These are phyloP conservation scores for Acropora tenuis DNA, from an alignment of 64 coral and sea anemone species.

Conservation along the genomic window DNA sequence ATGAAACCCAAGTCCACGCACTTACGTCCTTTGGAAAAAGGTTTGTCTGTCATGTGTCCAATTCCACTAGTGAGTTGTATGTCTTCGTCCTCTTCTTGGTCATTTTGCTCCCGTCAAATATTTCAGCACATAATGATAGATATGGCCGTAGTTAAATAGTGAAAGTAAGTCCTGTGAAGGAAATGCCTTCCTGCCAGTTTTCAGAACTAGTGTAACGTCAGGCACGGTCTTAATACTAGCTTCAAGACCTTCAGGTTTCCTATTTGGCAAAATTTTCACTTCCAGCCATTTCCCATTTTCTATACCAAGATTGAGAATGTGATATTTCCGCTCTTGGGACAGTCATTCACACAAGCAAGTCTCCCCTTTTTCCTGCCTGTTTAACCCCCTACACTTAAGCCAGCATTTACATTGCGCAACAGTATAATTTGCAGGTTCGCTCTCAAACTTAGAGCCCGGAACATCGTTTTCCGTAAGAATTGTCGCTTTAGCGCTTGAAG, in stretches of 20 bases:
- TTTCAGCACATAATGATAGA: conserved; percentile 28
- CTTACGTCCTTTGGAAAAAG: conserved; percentile 34
- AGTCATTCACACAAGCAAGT: conserved; percentile 5
- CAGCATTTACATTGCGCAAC: conserved; percentile 15
- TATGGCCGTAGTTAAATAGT: conserved; percentile 51
- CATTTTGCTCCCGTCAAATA: background rate
- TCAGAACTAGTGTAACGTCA: background rate
- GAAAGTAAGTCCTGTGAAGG: conserved; percentile 16
- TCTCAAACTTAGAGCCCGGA: conserved; percentile 26
- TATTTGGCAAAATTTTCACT: background rate
- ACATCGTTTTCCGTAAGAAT: conserved; percentile 6
- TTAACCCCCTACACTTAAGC: conserved; percentile 36
- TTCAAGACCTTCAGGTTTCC: background rate
- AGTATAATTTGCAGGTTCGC: conserved; percentile 24
- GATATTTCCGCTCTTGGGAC: conserved; percentile 8
- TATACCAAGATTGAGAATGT: background rate
- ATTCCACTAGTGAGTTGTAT: background rate
- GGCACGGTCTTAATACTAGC: background rate
- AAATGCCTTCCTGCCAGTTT: background rate
- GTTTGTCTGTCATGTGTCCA: conserved; percentile 55
- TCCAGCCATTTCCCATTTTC: conserved; percentile 14
- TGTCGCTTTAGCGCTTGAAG: background rate
- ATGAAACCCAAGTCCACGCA: conserved; percentile 28
- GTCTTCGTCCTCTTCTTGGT: conserved; percentile 26
- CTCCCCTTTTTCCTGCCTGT: conserved; percentile 7